Evolutionary conservation across 2,888 invertebrate species (phyloP).

Genomic region (Geophilus truncorum): DNA sequence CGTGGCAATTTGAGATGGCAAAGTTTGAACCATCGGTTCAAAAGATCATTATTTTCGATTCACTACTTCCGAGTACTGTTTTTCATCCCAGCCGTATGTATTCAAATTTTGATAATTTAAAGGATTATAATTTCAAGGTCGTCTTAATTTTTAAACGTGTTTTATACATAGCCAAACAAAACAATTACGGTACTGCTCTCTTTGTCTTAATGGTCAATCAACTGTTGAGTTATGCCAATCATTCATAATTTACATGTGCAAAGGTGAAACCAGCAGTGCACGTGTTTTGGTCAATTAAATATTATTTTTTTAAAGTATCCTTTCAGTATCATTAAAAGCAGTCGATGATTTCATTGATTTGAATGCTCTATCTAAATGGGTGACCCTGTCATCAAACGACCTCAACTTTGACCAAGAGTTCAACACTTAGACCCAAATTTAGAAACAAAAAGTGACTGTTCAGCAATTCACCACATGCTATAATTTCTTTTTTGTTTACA

Average conservation of each 20-base stretch:
- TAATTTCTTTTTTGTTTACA: neutral
- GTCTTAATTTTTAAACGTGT: neutral
- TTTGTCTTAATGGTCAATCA: neutral
- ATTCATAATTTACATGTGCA: neutral
- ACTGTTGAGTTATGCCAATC: neutral
- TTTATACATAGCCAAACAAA: neutral
- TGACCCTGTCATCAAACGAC: neutral
- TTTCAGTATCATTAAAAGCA: no score
- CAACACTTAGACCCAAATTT: neutral
- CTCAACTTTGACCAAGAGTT: neutral
- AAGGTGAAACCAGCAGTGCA: neutral
- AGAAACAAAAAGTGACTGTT: neutral
- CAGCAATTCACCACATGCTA: neutral
- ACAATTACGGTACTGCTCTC: neutral
- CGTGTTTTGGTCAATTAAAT: neutral
- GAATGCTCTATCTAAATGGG: neutral
- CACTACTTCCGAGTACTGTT: neutral
- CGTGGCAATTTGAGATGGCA: neutral
- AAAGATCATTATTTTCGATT: neutral
- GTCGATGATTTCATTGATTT: no score
- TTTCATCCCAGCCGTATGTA: neutral
- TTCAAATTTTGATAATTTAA: neutral
- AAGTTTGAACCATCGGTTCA: neutral
- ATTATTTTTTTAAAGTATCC: no score
- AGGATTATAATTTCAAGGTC: neutral